phyloP scores from a whole-genome alignment of 2,797 vertebrate species.

The Pyrocephalus nanus region DNA sequence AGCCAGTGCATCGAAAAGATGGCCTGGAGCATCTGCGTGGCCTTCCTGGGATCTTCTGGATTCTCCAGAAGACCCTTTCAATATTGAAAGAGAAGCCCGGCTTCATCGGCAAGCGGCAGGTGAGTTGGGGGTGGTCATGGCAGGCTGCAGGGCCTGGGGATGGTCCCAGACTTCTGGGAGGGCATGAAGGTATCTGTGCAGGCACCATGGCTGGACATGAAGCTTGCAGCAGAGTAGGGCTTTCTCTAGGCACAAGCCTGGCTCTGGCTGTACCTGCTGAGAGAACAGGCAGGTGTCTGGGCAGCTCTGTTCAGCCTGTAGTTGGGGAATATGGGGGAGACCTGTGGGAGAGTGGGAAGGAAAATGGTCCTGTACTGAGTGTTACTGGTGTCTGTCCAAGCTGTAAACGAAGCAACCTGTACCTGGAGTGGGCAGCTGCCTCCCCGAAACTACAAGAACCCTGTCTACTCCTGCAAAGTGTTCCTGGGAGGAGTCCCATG shows the following conservation, averaged over 20 bases:
- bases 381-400: constrained; percentile 67
- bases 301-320: not conserved
- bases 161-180: not conserved
- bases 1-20: constrained; percentile 86
- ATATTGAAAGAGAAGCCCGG: constrained; percentile 95
- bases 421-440: constrained; percentile 98
- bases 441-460: constrained; percentile 95
- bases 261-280: not conserved
- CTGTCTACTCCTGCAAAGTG: constrained; percentile 96
- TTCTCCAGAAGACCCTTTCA: constrained; percentile 90
- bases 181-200: accelerated
- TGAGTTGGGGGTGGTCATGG: constrained; percentile 29
- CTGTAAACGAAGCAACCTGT: constrained; percentile 96
- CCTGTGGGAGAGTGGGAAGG: not conserved
- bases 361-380: not conserved
- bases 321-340: not conserved
- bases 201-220: accelerated
- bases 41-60: constrained; percentile 89
- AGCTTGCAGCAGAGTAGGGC: not conserved
- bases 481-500: constrained; percentile 98
- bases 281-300: not conserved
- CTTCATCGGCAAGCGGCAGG: constrained; percentile 96
- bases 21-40: constrained; percentile 91
- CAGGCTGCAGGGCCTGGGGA: not conserved
- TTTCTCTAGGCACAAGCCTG: not conserved